These are phyloP conservation scores for Pardosa pseudoannulata DNA, from an alignment of 2,888 invertebrate genomes.

Conservation along the genomic window DNA sequence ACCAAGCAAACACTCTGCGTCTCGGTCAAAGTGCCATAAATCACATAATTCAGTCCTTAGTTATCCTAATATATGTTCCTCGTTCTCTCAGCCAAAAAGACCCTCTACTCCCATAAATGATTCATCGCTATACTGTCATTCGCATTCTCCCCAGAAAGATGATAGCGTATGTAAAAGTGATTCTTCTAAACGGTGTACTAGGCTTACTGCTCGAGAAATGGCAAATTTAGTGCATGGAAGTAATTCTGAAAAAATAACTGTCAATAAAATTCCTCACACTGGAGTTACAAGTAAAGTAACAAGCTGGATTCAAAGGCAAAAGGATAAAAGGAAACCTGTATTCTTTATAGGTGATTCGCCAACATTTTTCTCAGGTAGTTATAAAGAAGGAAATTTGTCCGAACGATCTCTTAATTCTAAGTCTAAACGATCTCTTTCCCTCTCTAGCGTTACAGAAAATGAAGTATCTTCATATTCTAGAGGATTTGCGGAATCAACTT, in stretches of 20 bases:
- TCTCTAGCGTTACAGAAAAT: conserved; percentile 50
- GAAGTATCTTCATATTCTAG: conserved; percentile 38
- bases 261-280: conserved; percentile 22
- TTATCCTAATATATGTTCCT: not conserved
- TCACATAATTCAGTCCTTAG: not conserved
- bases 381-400: not conserved
- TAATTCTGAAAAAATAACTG: conserved; percentile 3
- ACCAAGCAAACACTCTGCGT: conserved; percentile 51
- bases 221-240: conserved; percentile 53
- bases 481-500: conserved; percentile 5
- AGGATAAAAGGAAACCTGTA: conserved; percentile 62
- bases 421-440: conserved; percentile 48
- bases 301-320: conserved; percentile 65
- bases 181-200: conserved; percentile 32
- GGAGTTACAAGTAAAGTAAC: conserved; percentile 46
- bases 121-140: conserved; percentile 8
- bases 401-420: conserved; percentile 13
- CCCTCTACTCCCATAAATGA: conserved; percentile 1
- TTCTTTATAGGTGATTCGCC: conserved; percentile 62
- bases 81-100: conserved; percentile 14
- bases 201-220: conserved; percentile 61
- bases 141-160: not conserved
- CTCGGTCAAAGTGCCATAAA: conserved; percentile 15
- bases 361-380: conserved; percentile 27
- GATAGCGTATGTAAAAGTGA: not conserved